phyloP scores from a whole-genome alignment of 2,113 vertebrate species.

The Xiphophorus hellerii region DNA sequence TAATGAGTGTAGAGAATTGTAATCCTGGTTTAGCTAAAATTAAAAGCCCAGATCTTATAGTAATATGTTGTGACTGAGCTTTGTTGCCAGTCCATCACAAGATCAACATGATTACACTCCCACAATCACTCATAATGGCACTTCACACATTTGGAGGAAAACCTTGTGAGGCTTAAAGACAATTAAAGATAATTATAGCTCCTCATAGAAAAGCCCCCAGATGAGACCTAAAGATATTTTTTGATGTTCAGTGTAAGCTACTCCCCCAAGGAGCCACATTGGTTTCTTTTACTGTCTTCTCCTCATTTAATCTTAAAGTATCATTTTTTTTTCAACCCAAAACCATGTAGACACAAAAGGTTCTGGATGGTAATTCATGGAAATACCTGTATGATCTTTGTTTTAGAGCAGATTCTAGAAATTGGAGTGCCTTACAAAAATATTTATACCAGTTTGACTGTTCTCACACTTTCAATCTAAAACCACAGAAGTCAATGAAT shows the following conservation, averaged over 20 bases:
- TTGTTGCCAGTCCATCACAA: not conserved
- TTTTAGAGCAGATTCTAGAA: not conserved
- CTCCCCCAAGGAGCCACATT: not conserved
- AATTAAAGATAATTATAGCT: not conserved
- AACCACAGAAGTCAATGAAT: not conserved
- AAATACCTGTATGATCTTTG: not conserved
- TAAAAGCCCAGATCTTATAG: not conserved
- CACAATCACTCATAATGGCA: not conserved
- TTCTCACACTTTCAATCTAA: not conserved
- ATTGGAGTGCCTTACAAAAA: not conserved
- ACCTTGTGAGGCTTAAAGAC: not conserved
- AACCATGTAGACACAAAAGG: too few species aligned
- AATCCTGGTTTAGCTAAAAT: too few species aligned
- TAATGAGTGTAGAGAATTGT: not conserved
- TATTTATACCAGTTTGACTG: not conserved
- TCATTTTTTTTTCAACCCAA: not conserved
- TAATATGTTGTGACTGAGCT: not conserved
- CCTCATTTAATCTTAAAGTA: not conserved
- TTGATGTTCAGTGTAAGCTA: not conserved
- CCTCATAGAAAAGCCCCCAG: too few species aligned
- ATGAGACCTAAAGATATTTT: not conserved
- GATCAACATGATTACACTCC: not conserved
- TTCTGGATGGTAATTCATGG: not conserved
- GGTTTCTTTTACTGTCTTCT: not conserved
- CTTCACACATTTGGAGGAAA: not conserved